Conservation (phyloP, 2,888 invertebrate species). For the Heliconius ismenius region DNA sequence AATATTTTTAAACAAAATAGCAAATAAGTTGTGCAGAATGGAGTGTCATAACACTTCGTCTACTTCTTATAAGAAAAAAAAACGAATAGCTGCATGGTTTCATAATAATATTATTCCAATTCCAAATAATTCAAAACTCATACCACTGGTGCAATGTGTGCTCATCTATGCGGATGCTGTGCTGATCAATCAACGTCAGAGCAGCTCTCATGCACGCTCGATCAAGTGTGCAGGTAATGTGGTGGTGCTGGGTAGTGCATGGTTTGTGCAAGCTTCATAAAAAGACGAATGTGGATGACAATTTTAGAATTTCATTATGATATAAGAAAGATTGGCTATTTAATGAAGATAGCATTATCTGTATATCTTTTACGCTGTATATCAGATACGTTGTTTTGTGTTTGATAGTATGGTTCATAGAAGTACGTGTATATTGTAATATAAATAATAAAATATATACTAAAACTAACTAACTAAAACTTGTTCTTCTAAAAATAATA, state of each 20-base stretch:
- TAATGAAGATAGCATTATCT: not conserved
- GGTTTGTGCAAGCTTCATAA: slow-evolving; percentile 30
- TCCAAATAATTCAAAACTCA: not conserved
- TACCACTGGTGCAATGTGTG: not conserved
- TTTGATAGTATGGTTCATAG: too few species aligned
- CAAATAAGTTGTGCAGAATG: too few species aligned
- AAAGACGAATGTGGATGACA: slow-evolving; percentile 21
- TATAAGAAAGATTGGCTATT: slow-evolving; percentile 4
- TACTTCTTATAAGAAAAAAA: not conserved
- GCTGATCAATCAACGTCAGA: slow-evolving; percentile 47
- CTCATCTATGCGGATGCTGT: slow-evolving; percentile 18
- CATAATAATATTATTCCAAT: not conserved
- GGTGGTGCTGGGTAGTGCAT: slow-evolving; percentile 30
- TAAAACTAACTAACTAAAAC: too few species aligned
- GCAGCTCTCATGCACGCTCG: slow-evolving; percentile 41
- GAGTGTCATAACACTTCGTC: too few species aligned
- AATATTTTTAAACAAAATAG: too few species aligned
- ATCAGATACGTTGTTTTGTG: too few species aligned
- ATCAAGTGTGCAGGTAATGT: slow-evolving; percentile 47
- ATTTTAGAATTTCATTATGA: slow-evolving; percentile 21
- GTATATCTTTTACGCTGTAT: too few species aligned
- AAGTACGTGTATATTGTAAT: too few species aligned
- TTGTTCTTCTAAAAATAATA: too few species aligned
- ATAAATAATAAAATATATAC: too few species aligned
- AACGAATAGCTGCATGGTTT: not conserved